phyloP scores from a whole-genome alignment of 2,113 vertebrate species.

The Poeciliopsis turrubarensis region DNA sequence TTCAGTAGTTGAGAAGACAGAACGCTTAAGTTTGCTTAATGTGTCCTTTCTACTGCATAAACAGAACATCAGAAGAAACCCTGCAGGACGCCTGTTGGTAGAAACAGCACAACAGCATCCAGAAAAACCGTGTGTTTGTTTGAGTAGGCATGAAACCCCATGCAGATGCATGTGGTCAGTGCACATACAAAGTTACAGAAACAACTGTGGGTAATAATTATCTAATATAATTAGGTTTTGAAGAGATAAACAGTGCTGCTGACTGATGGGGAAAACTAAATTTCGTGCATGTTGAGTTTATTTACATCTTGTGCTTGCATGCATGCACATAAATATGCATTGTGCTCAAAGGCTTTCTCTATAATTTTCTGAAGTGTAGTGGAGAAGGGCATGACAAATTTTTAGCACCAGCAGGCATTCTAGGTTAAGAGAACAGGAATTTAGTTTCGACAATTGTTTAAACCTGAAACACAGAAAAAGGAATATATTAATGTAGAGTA shows the following conservation, averaged over 20 bases:
- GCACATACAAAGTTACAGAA: constrained; percentile 43
- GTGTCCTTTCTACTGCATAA: constrained; percentile 43
- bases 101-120: constrained; percentile 22
- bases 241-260: constrained; percentile 60
- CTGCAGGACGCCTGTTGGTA: constrained; percentile 34
- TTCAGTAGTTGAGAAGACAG: constrained; percentile 59
- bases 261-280: constrained; percentile 59
- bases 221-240: constrained; percentile 57
- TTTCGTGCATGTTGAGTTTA: constrained; percentile 48
- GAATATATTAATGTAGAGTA: not conserved
- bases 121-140: constrained; percentile 1
- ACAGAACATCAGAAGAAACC: constrained; percentile 9
- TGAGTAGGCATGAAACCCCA: constrained; percentile 18
- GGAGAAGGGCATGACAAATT: constrained; percentile 7
- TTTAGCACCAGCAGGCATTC: constrained; percentile 16
- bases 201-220: constrained; percentile 58
- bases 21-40: constrained; percentile 73
- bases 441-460: constrained; percentile 1
- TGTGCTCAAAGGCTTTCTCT: constrained; percentile 34
- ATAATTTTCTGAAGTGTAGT: constrained; percentile 34
- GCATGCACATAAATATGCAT: constrained; percentile 51
- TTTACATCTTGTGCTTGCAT: constrained; percentile 42
- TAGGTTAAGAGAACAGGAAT: constrained; percentile 40
- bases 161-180: constrained; percentile 43
- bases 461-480: constrained; percentile 3